A percentile compares a stretch with the other conserved stretches of the same genome.
phyloP scores from a whole-genome alignment of 2,888 invertebrate species.

The Isoperla grammatica region DNA sequence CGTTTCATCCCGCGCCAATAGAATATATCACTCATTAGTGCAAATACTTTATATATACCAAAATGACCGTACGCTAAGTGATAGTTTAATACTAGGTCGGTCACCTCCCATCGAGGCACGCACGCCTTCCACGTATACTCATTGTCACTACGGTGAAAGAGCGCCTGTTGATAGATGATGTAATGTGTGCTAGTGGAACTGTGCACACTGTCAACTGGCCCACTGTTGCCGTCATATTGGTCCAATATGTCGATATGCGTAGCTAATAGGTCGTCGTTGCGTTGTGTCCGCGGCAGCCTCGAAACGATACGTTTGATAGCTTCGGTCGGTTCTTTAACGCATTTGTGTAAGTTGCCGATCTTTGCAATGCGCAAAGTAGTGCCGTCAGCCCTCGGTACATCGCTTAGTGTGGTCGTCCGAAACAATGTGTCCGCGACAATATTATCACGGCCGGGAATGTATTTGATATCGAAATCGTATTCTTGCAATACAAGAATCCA shows the following conservation, averaged over 20 bases:
- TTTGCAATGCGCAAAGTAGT: too few species aligned
- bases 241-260: neutral
- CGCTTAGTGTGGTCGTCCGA: neutral
- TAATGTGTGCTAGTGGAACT: too few species aligned
- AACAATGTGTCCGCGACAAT: neutral
- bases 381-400: too few species aligned
- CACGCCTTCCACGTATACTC: too few species aligned
- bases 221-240: neutral
- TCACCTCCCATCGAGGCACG: too few species aligned
- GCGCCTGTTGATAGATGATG: too few species aligned
- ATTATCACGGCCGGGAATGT: neutral
- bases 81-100: neutral
- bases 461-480: slow-evolving; percentile 1
- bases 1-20: too few species aligned
- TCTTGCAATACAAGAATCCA: neutral
- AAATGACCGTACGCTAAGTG: neutral
- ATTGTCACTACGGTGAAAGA: too few species aligned
- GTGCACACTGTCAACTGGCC: too few species aligned
- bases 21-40: neutral
- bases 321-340: neutral
- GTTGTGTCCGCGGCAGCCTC: neutral
- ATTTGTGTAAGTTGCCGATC: neutral
- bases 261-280: neutral
- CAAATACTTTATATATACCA: neutral
- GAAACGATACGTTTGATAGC: neutral